Base-by-base conservation (phyloP, 2,113 vertebrate species). In the Microcebus ravelobensis region DNA sequence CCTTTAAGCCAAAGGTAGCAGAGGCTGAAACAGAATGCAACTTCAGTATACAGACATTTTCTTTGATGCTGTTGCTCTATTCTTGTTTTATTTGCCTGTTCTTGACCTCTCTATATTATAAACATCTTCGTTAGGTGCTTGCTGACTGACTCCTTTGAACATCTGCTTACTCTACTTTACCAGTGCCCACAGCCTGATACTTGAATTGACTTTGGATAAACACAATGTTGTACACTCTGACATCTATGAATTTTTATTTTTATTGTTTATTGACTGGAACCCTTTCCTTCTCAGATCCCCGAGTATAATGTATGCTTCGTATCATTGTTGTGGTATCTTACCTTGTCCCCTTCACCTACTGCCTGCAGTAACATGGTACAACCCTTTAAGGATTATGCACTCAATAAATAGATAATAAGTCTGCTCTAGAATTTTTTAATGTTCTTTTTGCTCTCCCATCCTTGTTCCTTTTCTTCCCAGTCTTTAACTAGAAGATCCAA, bases 21-120 rank as follows among this genome's bases (percentile, higher is more conserved):
- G n/a, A 92, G 31, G 48, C 65, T 36, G 18, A 82, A 70, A 87
- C 61, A 88, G 74, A 94, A 77, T 27, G n/a, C 29, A 45, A 68
- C 57, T 92, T 84, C 39, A 36, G 6, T 74, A 94, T 67, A 80
- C 84, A 88, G 71, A 81, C 94, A 36, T 79, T 88, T 94, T 84
- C 68, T 55, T 80, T 79, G 18, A 57, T 83, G 57, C 65, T 88
- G 5, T 36, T 42, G 25, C 27, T 85, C 39, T 81, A 14, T n/a
- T 7, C 29, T 91, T 79, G 23, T 92, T 39, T 84, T 91, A 71
- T n/a, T 79, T 92, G 68, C n/a, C 42, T 74, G 2, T 76, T 89
- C 63, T 73, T 65, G 48, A 42, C 9, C 55, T 80, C 70, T 39
- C 65, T 80, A 36, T 59, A 80, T 83, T 88, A 73, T 59, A 91